Evolutionary conservation across 2,797 vertebrate species (phyloP).

Genomic region (Coregonus suidteri): DNA sequence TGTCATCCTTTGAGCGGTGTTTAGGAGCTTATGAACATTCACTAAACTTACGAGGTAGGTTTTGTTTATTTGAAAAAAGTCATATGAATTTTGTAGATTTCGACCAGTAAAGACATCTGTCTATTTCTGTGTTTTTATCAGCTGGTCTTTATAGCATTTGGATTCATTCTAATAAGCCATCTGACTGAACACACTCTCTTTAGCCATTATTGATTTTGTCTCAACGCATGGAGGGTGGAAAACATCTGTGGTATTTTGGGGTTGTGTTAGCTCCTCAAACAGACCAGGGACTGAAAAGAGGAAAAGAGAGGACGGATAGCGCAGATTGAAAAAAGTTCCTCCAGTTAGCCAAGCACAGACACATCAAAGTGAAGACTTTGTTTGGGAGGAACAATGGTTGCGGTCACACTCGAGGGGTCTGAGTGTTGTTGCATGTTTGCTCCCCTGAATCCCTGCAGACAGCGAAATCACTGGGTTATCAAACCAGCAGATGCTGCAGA

Average conservation of each 20-base stretch:
- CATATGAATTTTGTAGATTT: background rate
- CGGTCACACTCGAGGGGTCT: conserved; percentile 87
- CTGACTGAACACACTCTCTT: background rate
- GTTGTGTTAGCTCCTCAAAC: conserved; percentile 12
- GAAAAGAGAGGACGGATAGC: conserved; percentile 36
- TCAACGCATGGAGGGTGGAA: background rate
- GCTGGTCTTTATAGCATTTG: background rate
- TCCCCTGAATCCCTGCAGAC: conserved; percentile 79
- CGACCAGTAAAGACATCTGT: background rate
- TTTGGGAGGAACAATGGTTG: conserved; percentile 89
- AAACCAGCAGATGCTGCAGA: conserved; percentile 81
- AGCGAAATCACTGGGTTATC: conserved; percentile 78
- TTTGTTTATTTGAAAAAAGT: background rate
- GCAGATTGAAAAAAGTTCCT: conserved; percentile 66
- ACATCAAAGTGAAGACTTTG: conserved; percentile 93
- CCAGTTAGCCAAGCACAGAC: conserved; percentile 80
- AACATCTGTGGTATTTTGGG: background rate
- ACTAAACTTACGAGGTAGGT: background rate
- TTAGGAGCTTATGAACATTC: background rate
- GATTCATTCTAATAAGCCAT: background rate
- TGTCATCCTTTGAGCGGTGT: background rate
- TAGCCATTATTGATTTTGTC: background rate
- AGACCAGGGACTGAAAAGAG: background rate
- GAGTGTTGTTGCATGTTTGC: conserved; percentile 80
- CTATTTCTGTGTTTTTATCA: background rate